Percentiles rank a stretch among this genome's conserved stretches.
These are phyloP conservation scores for Dynastes maya DNA, from an alignment of 2,888 invertebrate species.

Conservation along the genomic window DNA sequence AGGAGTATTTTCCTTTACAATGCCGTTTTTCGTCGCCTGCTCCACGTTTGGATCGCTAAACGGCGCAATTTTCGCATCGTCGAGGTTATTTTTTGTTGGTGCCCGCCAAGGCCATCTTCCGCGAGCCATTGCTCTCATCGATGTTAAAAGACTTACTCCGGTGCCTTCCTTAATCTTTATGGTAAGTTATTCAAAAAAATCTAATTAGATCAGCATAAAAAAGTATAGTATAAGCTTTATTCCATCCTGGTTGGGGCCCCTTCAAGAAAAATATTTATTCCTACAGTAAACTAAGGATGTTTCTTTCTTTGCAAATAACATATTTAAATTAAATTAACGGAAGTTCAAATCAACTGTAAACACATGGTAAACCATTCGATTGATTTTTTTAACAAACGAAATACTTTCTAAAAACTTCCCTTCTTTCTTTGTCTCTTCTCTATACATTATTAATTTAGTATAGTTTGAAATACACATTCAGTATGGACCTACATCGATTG, in stretches of 20 bases:
- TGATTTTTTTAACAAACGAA: not conserved
- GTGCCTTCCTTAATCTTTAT: constrained; percentile 90
- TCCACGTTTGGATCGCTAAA: constrained; percentile 97
- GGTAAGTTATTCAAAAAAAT: constrained; percentile 73
- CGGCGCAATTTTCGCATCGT: constrained; percentile 95
- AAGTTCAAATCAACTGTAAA: not conserved
- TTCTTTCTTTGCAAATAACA: not conserved
- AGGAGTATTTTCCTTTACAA: constrained; percentile 90
- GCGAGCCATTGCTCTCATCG: constrained; percentile 88
- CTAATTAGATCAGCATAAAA: not conserved
- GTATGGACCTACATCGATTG: no score
- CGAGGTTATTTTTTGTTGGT: constrained; percentile 92
- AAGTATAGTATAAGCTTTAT: not conserved
- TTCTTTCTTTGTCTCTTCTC: no score
- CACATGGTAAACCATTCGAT: not conserved
- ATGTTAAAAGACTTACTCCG: constrained; percentile 86
- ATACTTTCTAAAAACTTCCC: no score
- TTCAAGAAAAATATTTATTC: not conserved
- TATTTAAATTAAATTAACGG: not conserved
- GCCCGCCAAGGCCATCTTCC: constrained; percentile 92
- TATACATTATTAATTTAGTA: no score
- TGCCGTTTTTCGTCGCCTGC: constrained; percentile 96
- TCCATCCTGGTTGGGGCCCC: not conserved
- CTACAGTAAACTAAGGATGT: not conserved
- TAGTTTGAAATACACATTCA: no score